Evolutionary conservation across 2,888 invertebrate species (phyloP).

Genomic region (Habrosyne pyritoides): DNA sequence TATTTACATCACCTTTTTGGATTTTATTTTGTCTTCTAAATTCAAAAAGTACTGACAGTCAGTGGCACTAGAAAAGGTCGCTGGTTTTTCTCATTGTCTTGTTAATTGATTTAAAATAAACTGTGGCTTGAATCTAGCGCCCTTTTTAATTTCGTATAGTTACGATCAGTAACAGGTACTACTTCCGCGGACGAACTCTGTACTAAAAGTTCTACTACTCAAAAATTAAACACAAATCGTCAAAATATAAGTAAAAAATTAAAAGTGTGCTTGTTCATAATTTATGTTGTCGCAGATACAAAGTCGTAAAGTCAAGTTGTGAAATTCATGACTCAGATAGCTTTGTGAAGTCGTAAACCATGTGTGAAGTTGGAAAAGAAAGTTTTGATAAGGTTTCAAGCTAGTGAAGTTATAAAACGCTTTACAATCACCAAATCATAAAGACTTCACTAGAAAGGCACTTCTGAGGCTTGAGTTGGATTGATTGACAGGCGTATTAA

Average conservation of each 20-base stretch:
- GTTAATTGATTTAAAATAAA: too few relatives aligned
- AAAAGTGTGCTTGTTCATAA: constrained; percentile 17
- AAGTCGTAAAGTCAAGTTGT: constrained; percentile 39
- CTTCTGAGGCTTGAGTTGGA: background rate
- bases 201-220: too few relatives aligned
- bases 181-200: too few relatives aligned
- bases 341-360: constrained; percentile 29
- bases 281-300: constrained; percentile 19
- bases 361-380: constrained; percentile 33
- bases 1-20: too few relatives aligned
- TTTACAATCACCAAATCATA: background rate
- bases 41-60: too few relatives aligned
- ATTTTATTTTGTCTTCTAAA: too few relatives aligned
- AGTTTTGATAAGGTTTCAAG: constrained; percentile 10
- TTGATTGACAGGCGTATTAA: too few relatives aligned
- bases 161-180: too few relatives aligned
- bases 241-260: background rate
- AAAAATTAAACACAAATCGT: constrained; percentile 4
- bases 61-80: too few relatives aligned
- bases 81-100: too few relatives aligned
- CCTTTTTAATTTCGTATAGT: too few relatives aligned
- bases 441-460: background rate
- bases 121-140: too few relatives aligned
- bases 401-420: background rate
- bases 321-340: constrained; percentile 36